Evolutionary conservation across 1,140 invertebrate species (phyloP), one percentile per base, ranked within the genome.

Genomic region (Teleogryllus occipitalis): DNA sequence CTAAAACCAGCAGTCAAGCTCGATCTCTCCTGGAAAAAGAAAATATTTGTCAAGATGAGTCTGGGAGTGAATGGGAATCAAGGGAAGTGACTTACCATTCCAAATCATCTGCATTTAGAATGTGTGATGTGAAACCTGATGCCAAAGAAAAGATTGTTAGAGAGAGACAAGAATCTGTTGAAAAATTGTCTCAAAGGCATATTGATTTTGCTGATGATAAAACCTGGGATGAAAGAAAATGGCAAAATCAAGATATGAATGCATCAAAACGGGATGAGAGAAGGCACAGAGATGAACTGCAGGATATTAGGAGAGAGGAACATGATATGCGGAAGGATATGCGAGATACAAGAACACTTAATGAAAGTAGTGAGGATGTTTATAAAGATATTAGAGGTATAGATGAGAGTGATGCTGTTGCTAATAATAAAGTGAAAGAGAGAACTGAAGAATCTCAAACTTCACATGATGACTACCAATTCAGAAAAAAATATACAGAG

Each of bases 371-470:
- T 39, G 27, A 5, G 27, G 27, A 5, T 39, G 27, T 39, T 39
- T 39, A 39, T 39, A 39, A 39, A 39, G 27, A 39, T 39, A 39
- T 39, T 1, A 39, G 27, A 39, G 27, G 27, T 39, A 39, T 39
- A 39, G 27, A 39, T 39, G 54, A 65, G 54, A 65, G 18, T 65
- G 18, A 10, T 14, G 54, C 10, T 3, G 54, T 65, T 65, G 54
- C 54, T 14, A 18, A 65, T 65, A 65, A 65, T 65, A 65, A 65
- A 65, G 2, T 3, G 18, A 65, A 65, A 65, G 54, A 65, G 54
- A 10, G 54, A 65, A 65, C 47, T 47, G 73, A 21, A 47, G 77
- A 79, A 75, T 72, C 80, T n/a, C 8, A 77, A 49, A 21, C 76
- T 47, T 27, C 39, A 76, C 15, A 76, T 76, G 14, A 14, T 15